A percentile compares a stretch with the other conserved stretches of the same genome.
Evolutionary conservation across 2,113 vertebrate genomes (phyloP).

Genomic region (Equus quagga): DNA sequence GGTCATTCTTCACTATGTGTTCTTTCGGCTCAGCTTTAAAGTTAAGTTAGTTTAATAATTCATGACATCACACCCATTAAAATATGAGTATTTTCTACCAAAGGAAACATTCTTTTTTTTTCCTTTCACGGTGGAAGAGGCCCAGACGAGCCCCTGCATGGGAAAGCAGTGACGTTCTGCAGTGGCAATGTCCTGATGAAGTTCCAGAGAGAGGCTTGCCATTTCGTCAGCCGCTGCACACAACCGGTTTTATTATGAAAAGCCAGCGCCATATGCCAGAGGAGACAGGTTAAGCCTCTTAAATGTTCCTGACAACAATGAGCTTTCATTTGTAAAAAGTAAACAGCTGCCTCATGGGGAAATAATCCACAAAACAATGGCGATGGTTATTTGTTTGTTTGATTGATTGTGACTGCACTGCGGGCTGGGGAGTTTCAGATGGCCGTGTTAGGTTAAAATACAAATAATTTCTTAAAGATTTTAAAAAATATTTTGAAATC

Average conservation of each 20-base stretch:
- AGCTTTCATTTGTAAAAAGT: conserved; percentile 80
- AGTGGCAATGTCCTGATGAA: conserved; percentile 64
- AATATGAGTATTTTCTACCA: conserved; percentile 87
- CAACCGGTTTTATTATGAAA: conserved; percentile 71
- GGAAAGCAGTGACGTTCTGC: conserved; percentile 61
- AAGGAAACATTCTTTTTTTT: conserved; percentile 83
- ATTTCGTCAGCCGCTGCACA: conserved; percentile 28
- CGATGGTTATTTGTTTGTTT: conserved; percentile 74
- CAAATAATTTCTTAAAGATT: conserved; percentile 46
- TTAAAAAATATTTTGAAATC: background rate
- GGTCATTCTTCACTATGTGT: conserved; percentile 85
- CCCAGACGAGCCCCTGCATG: conserved; percentile 75
- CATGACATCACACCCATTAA: conserved; percentile 86
- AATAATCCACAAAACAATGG: conserved; percentile 79
- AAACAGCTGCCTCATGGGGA: conserved; percentile 76
- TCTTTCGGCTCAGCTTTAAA: conserved; percentile 84
- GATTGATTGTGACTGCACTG: conserved; percentile 58
- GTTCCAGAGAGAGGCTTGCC: conserved; percentile 72
- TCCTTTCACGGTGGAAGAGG: conserved; percentile 77
- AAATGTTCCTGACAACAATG: conserved; percentile 81
- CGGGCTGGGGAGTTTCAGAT: background rate
- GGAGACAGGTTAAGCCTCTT: conserved; percentile 84
- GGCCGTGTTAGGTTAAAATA: background rate
- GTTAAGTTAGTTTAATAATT: conserved; percentile 87
- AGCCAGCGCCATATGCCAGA: conserved; percentile 77